Evolutionary conservation across 2,113 vertebrate genomes (phyloP).

Genomic region (Calonectris borealis): DNA sequence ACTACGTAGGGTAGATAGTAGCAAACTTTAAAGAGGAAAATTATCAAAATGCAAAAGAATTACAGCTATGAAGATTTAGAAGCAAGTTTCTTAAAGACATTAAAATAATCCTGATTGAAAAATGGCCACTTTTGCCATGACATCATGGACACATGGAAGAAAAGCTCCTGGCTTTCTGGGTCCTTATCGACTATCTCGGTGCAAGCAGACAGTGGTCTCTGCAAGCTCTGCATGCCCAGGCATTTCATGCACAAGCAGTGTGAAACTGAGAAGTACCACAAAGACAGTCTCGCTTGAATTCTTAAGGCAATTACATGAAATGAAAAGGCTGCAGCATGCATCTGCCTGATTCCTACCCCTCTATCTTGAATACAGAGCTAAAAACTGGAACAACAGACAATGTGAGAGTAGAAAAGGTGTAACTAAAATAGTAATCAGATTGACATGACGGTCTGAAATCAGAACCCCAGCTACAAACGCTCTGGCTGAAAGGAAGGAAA

Average conservation of each 20-base stretch:
- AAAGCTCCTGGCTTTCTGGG: neutral
- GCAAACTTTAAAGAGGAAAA: neutral
- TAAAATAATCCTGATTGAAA: neutral
- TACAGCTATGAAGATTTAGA: neutral
- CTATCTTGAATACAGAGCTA: neutral
- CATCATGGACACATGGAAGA: neutral
- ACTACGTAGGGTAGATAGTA: neutral
- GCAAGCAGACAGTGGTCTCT: neutral
- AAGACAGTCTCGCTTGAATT: neutral
- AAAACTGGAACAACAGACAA: neutral
- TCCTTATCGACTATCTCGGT: too few species aligned
- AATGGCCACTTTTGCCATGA: neutral
- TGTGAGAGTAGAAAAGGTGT: neutral
- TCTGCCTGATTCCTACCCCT: neutral
- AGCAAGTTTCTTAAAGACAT: neutral
- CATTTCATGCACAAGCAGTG: neutral
- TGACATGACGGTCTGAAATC: neutral
- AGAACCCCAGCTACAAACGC: neutral
- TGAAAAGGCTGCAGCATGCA: neutral
- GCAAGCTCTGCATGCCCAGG: neutral
- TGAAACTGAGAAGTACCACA: too few species aligned
- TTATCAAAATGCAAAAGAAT: neutral
- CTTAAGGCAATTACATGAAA: neutral
- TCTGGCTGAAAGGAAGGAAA: neutral
- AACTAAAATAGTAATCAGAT: neutral